Percentiles rank a stretch among this genome's conserved stretches.
Evolutionary conservation across 2,888 invertebrate genomes (phyloP).

Genomic region (Amiota minor): DNA sequence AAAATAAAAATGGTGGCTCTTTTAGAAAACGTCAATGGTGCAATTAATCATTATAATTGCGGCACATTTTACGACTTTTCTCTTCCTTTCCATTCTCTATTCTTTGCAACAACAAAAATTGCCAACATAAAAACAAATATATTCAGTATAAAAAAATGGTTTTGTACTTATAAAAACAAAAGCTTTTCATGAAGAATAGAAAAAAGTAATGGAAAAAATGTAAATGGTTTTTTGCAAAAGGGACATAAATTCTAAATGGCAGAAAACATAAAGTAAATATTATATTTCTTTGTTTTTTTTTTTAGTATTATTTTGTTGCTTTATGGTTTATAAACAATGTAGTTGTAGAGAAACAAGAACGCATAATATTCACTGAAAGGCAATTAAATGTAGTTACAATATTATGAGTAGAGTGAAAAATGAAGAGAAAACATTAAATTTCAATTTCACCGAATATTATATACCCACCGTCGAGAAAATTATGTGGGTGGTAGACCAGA

Average conservation of each 20-base stretch:
- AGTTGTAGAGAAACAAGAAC: not conserved
- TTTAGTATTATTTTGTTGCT: too few relatives aligned
- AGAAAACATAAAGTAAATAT: slow-evolving; percentile 3
- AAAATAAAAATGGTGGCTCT: too few relatives aligned
- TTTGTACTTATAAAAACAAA: not conserved
- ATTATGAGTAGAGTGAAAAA: slow-evolving; percentile 36
- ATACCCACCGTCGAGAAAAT: too few relatives aligned
- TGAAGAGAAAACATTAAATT: not conserved
- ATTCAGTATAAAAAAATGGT: not conserved
- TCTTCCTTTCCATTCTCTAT: too few relatives aligned
- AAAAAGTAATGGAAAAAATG: not conserved
- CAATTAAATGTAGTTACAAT: slow-evolving; percentile 52
- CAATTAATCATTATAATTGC: slow-evolving; percentile 7
- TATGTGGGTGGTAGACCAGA: too few relatives aligned
- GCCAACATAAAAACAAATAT: not conserved
- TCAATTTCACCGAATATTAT: too few relatives aligned
- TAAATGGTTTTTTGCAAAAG: not conserved
- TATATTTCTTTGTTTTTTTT: not conserved
- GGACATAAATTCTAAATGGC: not conserved
- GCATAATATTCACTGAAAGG: slow-evolving; percentile 49
- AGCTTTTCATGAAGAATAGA: not conserved
- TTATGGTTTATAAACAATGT: not conserved
- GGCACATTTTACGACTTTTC: not conserved
- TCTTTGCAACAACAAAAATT: not conserved
- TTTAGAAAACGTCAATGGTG: not conserved